Base-by-base conservation (phyloP, 2,888 invertebrate genomes). In the Beris morrisii region DNA sequence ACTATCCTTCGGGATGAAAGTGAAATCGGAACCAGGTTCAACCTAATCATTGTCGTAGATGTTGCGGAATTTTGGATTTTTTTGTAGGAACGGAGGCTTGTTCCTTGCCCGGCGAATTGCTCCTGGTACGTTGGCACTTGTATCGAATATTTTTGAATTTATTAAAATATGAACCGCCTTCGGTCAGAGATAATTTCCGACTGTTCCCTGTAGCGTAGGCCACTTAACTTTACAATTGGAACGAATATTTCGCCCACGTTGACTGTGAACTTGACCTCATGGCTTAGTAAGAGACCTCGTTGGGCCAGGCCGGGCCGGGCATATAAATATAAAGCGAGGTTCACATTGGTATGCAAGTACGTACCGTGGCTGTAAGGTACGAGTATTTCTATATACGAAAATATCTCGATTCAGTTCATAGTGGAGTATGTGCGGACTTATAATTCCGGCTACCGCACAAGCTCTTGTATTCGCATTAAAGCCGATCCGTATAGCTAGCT, bases 231-330 rank as follows among this genome's bases (percentile, higher is more conserved):
- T 12, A 55, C 61, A 52, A 68, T 56, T 63, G 61, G 48, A 61
- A 44, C 61, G 61, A 61, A 61, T 3, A 68, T 66, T 63, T 65
- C 65, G 54, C 61, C 68, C 68, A 65, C 68, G 63, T 57, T 65
- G 68, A 58, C 68, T 68, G 53, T 68, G 68, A 68, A 68, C 68
- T 68, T 68, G 68, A 68, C 68, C 68, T 68, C 65, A 52, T 68
- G 68, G 68, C 68, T 68, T 66, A 66, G 65, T 65, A 46, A 50
- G 61, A 68, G 68, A 65, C 68, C 68, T 65, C 45, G 68, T 61
- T 68, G 65, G 65, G 61, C 56, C 56, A 52, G 54, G 44, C 56
- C 56, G 54, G 54, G 44, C 53, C 53, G 44, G 53, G 53, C 53
- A 22, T 22, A 22, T 22, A 22, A 64, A 64, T 54, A 64, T 30